Evolutionary conservation across 1,140 invertebrate genomes (phyloP).

Genomic region (Atopsyche davidsoni): DNA sequence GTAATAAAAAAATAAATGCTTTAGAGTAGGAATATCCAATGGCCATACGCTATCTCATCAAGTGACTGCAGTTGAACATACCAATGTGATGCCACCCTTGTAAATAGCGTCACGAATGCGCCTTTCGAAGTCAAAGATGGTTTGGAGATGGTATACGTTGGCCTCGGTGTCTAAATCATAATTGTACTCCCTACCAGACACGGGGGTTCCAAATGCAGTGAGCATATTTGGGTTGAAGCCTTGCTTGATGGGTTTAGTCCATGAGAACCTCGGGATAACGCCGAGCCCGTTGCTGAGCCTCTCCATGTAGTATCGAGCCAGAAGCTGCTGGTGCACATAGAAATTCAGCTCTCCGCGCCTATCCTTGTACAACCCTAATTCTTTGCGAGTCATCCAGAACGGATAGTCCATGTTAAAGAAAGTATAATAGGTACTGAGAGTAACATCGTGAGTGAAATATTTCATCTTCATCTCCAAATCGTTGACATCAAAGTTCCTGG

Average conservation of each 20-base stretch:
- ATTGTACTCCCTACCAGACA: slow-evolving; percentile 47
- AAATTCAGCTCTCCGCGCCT: slow-evolving; percentile 51
- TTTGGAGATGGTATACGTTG: slow-evolving; percentile 44
- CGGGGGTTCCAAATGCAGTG: slow-evolving; percentile 56
- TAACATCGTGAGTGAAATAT: slow-evolving; percentile 72
- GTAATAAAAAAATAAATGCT: no score
- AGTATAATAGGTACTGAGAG: slow-evolving; percentile 64
- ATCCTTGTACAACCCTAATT: slow-evolving; percentile 39
- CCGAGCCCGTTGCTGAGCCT: slow-evolving; percentile 51
- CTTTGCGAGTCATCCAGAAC: slow-evolving; percentile 43
- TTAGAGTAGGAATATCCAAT: slow-evolving; percentile 49
- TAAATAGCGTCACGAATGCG: slow-evolving; percentile 61
- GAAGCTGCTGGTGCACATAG: slow-evolving; percentile 49
- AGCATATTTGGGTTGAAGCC: slow-evolving; percentile 57
- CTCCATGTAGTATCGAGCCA: slow-evolving; percentile 56
- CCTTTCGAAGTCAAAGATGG: slow-evolving; percentile 50
- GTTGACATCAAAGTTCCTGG: no score
- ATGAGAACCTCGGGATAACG: slow-evolving; percentile 47
- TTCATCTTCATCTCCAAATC: no score
- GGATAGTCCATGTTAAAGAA: slow-evolving; percentile 52
- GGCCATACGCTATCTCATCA: no score
- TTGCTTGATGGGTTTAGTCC: slow-evolving; percentile 46
- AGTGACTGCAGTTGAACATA: slow-evolving; percentile 34
- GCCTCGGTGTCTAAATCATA: slow-evolving; percentile 42
- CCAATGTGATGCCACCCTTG: slow-evolving; percentile 52